Evolutionary conservation across 2,888 invertebrate species (phyloP).

Genomic region (Zygaena filipendulae): DNA sequence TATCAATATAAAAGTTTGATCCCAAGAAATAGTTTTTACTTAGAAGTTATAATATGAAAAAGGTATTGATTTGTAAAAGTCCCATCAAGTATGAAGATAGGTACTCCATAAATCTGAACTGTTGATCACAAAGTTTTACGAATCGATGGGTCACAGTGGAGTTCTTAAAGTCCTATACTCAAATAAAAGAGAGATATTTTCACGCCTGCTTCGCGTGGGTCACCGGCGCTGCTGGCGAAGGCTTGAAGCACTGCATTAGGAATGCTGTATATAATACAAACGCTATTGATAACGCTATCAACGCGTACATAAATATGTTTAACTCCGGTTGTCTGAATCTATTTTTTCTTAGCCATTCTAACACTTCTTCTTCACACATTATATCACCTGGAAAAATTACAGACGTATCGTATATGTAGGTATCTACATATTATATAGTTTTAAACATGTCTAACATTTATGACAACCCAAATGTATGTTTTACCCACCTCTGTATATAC

Average conservation of each 20-base stretch:
- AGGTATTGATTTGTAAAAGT: too few relatives aligned
- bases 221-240: constrained; percentile 71
- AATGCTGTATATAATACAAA: constrained; percentile 93
- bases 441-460: background rate
- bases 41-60: too few relatives aligned
- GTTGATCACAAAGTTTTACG: too few relatives aligned
- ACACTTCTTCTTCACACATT: constrained; percentile 84
- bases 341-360: constrained; percentile 94
- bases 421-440: too few relatives aligned
- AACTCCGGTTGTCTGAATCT: constrained; percentile 92
- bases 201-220: constrained; percentile 76
- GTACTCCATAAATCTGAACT: too few relatives aligned
- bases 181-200: constrained; percentile 21
- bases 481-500: constrained; percentile 84
- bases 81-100: too few relatives aligned
- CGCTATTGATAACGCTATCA: constrained; percentile 85
- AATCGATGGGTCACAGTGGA: too few relatives aligned
- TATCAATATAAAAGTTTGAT: constrained; percentile 43
- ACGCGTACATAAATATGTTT: constrained; percentile 93
- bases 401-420: too few relatives aligned
- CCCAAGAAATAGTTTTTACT: too few relatives aligned
- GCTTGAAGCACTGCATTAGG: constrained; percentile 89
- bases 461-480: background rate
- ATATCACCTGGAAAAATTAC: constrained; percentile 75
- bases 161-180: constrained; percentile 4